Percentiles rank a stretch among this genome's conserved stretches.
These are phyloP conservation scores for Zaprionus lachaisei DNA, from an alignment of 1,140 invertebrate species.

Conservation along the genomic window DNA sequence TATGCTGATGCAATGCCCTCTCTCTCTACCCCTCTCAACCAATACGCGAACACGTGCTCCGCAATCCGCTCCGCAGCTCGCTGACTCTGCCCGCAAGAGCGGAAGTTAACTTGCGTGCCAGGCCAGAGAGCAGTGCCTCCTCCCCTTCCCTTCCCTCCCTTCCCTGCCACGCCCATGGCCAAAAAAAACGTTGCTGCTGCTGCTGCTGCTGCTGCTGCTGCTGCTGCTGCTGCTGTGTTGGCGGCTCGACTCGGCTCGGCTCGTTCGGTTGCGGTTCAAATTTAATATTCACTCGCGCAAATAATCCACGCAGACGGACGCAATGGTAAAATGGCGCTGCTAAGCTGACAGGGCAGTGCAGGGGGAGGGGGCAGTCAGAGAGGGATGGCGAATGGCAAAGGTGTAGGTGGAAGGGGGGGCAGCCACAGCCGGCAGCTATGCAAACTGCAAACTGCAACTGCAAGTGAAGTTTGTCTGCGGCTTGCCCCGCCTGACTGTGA, in stretches of 20 bases:
- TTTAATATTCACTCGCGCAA: constrained; percentile 82
- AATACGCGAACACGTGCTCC: constrained; percentile 31
- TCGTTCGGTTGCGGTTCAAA: constrained; percentile 81
- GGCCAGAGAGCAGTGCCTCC: constrained; percentile 10
- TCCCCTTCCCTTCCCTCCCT: too few relatives aligned
- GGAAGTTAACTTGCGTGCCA: constrained; percentile 80
- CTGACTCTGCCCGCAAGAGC: constrained; percentile 62
- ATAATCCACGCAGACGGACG: constrained; percentile 73
- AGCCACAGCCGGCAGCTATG: constrained; percentile 47
- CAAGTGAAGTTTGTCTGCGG: constrained; percentile 79
- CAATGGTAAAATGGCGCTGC: constrained; percentile 77
- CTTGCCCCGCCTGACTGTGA: constrained; percentile 52
- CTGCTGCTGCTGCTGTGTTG: constrained; percentile 31
- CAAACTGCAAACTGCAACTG: constrained; percentile 76
- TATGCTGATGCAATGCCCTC: constrained; percentile 55
- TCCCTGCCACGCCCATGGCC: neutral
- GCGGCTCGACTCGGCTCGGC: constrained; percentile 43
- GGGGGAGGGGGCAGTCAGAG: neutral
- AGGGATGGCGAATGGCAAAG: neutral
- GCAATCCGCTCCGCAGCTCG: neutral
- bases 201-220: constrained; percentile 24
- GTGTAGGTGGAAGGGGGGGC: neutral
- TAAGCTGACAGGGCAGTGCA: constrained; percentile 58
- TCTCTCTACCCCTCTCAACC: neutral
- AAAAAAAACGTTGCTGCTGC: constrained; percentile 24